These are phyloP conservation scores for Neolamprologus fasciatus DNA, from an alignment of 2,113 vertebrate species.

Conservation along the genomic window DNA sequence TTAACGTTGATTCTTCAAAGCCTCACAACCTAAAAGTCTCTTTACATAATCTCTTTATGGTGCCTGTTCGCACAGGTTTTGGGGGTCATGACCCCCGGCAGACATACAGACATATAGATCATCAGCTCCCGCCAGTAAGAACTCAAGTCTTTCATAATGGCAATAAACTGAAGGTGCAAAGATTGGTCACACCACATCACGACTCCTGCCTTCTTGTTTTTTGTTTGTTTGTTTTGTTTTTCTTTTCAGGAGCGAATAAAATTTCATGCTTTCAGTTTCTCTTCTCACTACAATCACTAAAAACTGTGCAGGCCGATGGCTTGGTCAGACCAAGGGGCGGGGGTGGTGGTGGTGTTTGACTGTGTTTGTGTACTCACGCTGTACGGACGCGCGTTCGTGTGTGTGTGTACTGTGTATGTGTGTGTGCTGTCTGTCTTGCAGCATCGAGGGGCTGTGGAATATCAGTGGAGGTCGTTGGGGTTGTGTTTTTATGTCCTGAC, in stretches of 20 bases:
- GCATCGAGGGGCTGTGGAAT: conserved; percentile 66
- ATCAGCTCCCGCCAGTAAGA: conserved; percentile 35
- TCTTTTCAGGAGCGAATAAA: conserved; percentile 9
- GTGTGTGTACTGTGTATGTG: not conserved
- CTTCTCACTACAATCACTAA: conserved; percentile 60
- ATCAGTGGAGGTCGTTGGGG: conserved; percentile 62
- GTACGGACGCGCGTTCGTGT: not conserved
- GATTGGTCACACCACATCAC: conserved; percentile 55
- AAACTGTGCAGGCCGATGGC: conserved; percentile 65
- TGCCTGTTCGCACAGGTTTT: conserved; percentile 22
- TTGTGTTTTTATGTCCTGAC: conserved; percentile 60
- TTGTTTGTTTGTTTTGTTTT: not conserved
- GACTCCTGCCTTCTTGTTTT: conserved; percentile 3
- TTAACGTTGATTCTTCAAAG: conserved; percentile 44
- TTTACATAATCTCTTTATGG: conserved; percentile 59
- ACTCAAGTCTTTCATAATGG: conserved; percentile 48
- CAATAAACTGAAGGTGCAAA: conserved; percentile 63
- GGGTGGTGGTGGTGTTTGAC: not conserved
- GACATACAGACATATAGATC: conserved; percentile 48
- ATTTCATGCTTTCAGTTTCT: conserved; percentile 6
- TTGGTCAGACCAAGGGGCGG: conserved; percentile 42
- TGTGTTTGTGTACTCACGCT: conserved; percentile 29
- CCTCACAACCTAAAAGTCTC: conserved; percentile 48
- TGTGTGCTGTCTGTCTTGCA: conserved; percentile 65
- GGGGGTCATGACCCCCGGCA: conserved; percentile 12